Conservation (phyloP, 35 echinoderm and acorn worm genomes). For the Nesometra sesokonis region DNA sequence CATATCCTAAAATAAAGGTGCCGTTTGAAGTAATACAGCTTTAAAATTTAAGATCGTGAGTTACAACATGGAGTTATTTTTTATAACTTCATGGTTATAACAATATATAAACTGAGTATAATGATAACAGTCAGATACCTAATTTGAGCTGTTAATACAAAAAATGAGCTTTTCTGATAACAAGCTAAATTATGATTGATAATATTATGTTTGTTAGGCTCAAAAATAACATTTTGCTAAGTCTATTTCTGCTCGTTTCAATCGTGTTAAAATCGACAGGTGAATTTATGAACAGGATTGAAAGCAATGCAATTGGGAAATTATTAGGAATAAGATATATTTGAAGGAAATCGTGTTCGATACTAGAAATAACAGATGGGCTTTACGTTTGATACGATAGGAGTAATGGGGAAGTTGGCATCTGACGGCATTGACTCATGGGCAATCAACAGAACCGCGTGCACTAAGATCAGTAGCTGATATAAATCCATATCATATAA, state of each 20-base stretch:
- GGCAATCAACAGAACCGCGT: not conserved
- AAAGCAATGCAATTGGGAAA: too few relatives aligned
- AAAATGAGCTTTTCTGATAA: not conserved
- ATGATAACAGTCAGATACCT: too few relatives aligned
- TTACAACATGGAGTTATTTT: too few relatives aligned
- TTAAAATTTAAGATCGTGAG: too few relatives aligned
- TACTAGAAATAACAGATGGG: not conserved
- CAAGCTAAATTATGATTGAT: not conserved
- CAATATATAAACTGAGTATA: too few relatives aligned
- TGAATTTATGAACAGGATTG: too few relatives aligned
- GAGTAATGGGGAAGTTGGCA: not conserved
- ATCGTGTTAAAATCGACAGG: not conserved
- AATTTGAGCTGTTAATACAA: too few relatives aligned
- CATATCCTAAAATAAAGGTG: too few relatives aligned
- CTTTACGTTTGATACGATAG: not conserved
- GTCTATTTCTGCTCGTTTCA: not conserved
- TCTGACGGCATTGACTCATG: not conserved
- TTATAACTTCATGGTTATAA: too few relatives aligned
- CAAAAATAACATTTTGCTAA: not conserved
- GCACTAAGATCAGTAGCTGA: too few relatives aligned
- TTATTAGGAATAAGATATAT: not conserved
- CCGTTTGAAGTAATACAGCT: too few relatives aligned
- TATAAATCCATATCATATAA: not conserved
- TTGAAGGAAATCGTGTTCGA: not conserved
- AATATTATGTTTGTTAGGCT: not conserved